Evolutionary conservation across 2,797 vertebrate species (phyloP), one percentile per base, ranked within the genome.

Genomic region (Cetoscarus ocellatus): DNA sequence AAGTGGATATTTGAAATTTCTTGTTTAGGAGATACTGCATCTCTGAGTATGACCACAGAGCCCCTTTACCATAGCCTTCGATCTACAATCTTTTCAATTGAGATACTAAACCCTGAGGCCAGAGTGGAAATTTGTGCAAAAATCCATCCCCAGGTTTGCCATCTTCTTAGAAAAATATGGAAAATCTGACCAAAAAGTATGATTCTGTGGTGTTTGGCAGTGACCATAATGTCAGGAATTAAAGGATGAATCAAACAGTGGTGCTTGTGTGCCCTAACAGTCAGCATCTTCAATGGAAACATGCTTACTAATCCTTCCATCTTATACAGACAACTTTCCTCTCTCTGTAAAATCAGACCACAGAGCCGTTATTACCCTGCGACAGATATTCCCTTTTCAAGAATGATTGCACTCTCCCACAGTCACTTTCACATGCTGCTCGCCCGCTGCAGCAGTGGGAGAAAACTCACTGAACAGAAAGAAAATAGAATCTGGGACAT

Each of bases 351-450:
- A 64, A 62, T 80, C 67, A 55, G 77, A 91, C 88, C 89, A 66
- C 84, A 88, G 70, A 75, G 73, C 66, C 50, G 64, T 57, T 67
- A 71, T 70, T 85, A 80, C 84, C 83, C 61, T 15, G 68, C 82
- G 86, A 89, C 83, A 82, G 90, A 91, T 88, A 84, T 67, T 85
- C 76, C 77, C 76, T 86, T 82, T 86, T 82, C 88, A 82, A 27
- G 65, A 80, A 14, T 51, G 15, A 82, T 91, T 91, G 87, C 34
- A n/a, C 62, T 89, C 84, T 77, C 80, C 58, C 72, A 65, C 74
- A 80, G 59, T 79, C 67, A 61, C 47, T 67, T 85, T 88, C 84
- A 75, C 77, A 78, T 8, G 36, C 71, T 65, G 48, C 64, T 77
- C 36, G 11, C 53, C 73, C 71, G 13, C 44, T 55, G 67, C 73